These are phyloP conservation scores for Andrena trimmerana DNA, from an alignment of 2,888 invertebrate genomes.

Conservation along the genomic window DNA sequence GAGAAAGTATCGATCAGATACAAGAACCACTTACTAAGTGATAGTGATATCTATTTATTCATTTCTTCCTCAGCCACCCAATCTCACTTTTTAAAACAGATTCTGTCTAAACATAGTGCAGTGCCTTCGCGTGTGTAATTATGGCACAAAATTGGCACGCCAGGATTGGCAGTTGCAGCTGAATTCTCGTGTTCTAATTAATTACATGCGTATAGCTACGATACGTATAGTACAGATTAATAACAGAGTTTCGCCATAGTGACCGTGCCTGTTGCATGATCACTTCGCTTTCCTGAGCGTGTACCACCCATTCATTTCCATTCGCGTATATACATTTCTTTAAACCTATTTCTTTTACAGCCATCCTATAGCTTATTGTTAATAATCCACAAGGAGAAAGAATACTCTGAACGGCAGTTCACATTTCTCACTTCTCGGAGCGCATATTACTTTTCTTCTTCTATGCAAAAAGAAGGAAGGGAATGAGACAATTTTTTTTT, in stretches of 20 bases:
- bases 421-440: not conserved
- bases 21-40: conserved; percentile 4
- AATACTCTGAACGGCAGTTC: not conserved
- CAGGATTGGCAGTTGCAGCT: not conserved
- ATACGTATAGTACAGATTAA: not conserved
- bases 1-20: conserved; percentile 36
- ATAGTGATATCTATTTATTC: conserved; percentile 8
- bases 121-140: not conserved
- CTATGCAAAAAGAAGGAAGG: too few relatives aligned
- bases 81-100: not conserved
- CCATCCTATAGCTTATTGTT: not conserved
- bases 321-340: not conserved
- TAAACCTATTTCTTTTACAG: not conserved
- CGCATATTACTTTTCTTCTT: too few relatives aligned
- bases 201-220: not conserved
- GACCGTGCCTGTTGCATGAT: not conserved
- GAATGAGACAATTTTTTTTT: not conserved
- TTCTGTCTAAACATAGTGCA: not conserved
- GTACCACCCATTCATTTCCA: not conserved
- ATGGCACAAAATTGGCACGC: not conserved
- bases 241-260: conserved; percentile 10
- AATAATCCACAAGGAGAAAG: not conserved
- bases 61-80: not conserved
- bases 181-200: not conserved
- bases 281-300: not conserved